Percentiles rank a stretch among this genome's conserved stretches.
These are phyloP conservation scores for Remorina albescens DNA, from an alignment of 2,797 vertebrate genomes.

Conservation along the genomic window DNA sequence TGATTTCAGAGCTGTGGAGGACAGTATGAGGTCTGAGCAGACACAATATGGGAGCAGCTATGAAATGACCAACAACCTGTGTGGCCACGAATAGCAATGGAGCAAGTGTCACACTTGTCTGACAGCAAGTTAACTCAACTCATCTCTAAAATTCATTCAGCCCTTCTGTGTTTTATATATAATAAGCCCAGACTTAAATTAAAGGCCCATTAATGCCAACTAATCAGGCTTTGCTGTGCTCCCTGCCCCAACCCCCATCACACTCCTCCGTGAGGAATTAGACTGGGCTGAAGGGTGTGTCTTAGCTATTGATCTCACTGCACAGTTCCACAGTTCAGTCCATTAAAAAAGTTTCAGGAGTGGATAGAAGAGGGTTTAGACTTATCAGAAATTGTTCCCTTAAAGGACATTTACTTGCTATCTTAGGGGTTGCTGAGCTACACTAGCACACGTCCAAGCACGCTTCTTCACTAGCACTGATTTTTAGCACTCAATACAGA, in stretches of 20 bases:
- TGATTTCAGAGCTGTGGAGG: slow-evolving; percentile 24
- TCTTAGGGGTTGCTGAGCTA: slow-evolving; percentile 9
- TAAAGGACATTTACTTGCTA: slow-evolving; percentile 9
- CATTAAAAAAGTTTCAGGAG: slow-evolving; percentile 61
- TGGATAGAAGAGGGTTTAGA: slow-evolving; percentile 52
- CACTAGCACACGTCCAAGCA: not conserved
- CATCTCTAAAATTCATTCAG: slow-evolving; percentile 74
- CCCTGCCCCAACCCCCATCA: slow-evolving; percentile 44
- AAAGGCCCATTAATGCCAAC: slow-evolving; percentile 81
- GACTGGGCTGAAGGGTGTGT: slow-evolving; percentile 45
- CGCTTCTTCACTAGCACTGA: too few relatives aligned
- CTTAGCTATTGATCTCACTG: slow-evolving; percentile 54
- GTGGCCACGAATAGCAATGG: slow-evolving; percentile 37
- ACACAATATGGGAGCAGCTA: slow-evolving; percentile 1
- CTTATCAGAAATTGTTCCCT: slow-evolving; percentile 16
- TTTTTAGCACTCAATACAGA: too few relatives aligned
- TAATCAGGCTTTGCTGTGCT: slow-evolving; percentile 70
- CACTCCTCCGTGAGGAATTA: slow-evolving; percentile 68
- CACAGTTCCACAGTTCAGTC: slow-evolving; percentile 53
- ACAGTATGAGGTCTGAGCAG: slow-evolving; percentile 11
- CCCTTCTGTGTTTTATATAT: slow-evolving; percentile 78
- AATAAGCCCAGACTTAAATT: slow-evolving; percentile 80
- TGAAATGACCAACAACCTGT: slow-evolving; percentile 41
- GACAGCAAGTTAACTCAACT: slow-evolving; percentile 73
- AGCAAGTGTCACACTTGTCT: slow-evolving; percentile 62